Percentiles rank a stretch among this genome's conserved stretches.
Evolutionary conservation across 2,888 invertebrate species (phyloP).

Genomic region (Pemphredon lugubris): DNA sequence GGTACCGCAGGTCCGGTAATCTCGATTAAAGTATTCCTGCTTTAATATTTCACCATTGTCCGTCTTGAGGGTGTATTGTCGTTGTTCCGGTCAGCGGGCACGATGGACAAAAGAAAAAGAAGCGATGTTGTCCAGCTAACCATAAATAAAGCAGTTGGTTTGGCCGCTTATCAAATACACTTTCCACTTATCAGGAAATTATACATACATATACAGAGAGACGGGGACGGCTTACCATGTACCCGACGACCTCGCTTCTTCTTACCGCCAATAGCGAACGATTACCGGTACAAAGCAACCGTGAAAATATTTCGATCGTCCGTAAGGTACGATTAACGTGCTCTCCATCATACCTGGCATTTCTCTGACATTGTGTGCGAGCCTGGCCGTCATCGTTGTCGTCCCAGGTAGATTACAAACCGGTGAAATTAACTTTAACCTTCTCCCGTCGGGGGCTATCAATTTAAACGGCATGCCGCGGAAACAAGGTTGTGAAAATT

Average conservation of each 20-base stretch:
- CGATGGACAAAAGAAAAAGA: not conserved
- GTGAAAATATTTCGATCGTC: constrained; percentile 49
- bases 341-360: constrained; percentile 11
- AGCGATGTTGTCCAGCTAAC: constrained; percentile 4
- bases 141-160: not conserved
- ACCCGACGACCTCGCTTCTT: constrained; percentile 28
- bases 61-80: not conserved
- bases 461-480: too few relatives aligned
- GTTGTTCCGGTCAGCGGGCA: not conserved
- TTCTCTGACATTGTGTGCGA: constrained; percentile 13
- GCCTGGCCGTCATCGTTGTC: too few relatives aligned
- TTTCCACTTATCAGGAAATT: constrained; percentile 47
- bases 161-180: constrained; percentile 14
- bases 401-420: constrained; percentile 18
- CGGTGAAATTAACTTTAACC: constrained; percentile 32
- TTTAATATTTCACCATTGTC: not conserved
- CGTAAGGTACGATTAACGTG: constrained; percentile 39
- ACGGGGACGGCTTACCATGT: constrained; percentile 22
- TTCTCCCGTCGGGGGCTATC: too few relatives aligned
- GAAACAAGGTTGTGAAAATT: too few relatives aligned
- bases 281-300: constrained; percentile 44
- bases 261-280: constrained; percentile 29
- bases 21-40: too few relatives aligned
- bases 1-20: too few relatives aligned
- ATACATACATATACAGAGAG: constrained; percentile 21